These are phyloP conservation scores for Sarcophaga subvicina DNA, from an alignment of 2,888 invertebrate species.

Conservation along the genomic window DNA sequence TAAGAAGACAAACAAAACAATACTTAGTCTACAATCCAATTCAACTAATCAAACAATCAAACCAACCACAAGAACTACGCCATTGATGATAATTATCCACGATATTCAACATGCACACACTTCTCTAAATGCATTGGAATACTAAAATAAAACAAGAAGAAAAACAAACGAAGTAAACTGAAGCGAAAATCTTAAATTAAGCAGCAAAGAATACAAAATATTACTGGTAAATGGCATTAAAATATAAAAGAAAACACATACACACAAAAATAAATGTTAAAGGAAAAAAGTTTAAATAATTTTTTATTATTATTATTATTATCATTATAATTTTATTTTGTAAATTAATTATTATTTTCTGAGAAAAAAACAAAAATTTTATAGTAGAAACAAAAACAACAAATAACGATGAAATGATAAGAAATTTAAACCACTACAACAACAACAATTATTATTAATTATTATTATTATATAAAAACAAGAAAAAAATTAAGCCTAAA, in stretches of 20 bases:
- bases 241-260: not conserved
- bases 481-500: constrained; percentile 51
- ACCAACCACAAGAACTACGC: not conserved
- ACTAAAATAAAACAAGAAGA: not conserved
- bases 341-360: constrained; percentile 53
- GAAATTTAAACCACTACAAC: constrained; percentile 35
- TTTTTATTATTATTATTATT: constrained; percentile 62
- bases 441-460: constrained; percentile 62
- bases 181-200: constrained; percentile 49
- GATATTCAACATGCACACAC: constrained; percentile 13
- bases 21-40: constrained; percentile 7
- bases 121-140: constrained; percentile 49
- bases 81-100: constrained; percentile 25
- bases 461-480: constrained; percentile 60
- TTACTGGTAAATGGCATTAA: constrained; percentile 70
- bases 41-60: not conserved
- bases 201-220: constrained; percentile 56
- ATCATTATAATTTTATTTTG: constrained; percentile 47
- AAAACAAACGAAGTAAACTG: constrained; percentile 45
- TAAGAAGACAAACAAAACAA: constrained; percentile 11
- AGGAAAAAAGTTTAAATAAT: constrained; percentile 22
- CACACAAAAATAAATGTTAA: constrained; percentile 42
- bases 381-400: constrained; percentile 23
- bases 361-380: constrained; percentile 8
- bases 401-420: constrained; percentile 7